These are phyloP conservation scores for Tillus elongatus DNA, from an alignment of 2,888 invertebrate species.

Conservation along the genomic window DNA sequence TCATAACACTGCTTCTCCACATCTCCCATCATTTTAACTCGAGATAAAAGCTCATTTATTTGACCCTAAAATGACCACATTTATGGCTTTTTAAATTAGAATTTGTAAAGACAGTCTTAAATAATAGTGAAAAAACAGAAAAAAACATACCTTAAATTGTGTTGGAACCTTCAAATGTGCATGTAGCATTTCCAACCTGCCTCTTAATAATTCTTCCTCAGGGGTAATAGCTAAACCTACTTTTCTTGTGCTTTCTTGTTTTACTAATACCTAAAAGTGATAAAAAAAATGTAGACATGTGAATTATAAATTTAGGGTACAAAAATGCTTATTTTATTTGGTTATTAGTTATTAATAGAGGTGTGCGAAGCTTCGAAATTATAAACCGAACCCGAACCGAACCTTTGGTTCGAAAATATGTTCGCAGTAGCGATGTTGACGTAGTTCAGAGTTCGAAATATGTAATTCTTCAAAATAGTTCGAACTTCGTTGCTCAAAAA, in stretches of 20 bases:
- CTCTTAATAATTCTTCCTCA: conserved; percentile 84
- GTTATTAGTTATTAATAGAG: no score
- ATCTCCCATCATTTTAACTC: conserved; percentile 61
- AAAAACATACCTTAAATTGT: conserved; percentile 68
- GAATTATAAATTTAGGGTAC: no score
- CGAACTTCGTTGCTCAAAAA: no score
- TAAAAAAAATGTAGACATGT: not conserved
- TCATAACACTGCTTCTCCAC: conserved; percentile 53
- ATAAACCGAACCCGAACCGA: no score
- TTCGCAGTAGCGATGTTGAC: no score
- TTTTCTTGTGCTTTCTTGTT: conserved; percentile 82
- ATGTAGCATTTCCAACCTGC: conserved; percentile 77
- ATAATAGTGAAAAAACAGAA: conserved; percentile 10
- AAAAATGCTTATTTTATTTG: no score
- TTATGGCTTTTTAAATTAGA: no score
- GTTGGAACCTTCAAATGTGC: conserved; percentile 84
- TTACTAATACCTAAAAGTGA: conserved; percentile 68
- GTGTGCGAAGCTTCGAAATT: no score
- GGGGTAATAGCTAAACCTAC: conserved; percentile 78
- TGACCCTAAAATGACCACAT: conserved; percentile 55
- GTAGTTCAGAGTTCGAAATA: no score
- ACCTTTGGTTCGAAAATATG: no score
- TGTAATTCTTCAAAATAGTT: no score
- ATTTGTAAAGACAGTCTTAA: not conserved
- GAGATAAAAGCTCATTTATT: conserved; percentile 81